Conservation (phyloP, 2,113 vertebrate genomes). For the Hippopotamus amphibius region DNA sequence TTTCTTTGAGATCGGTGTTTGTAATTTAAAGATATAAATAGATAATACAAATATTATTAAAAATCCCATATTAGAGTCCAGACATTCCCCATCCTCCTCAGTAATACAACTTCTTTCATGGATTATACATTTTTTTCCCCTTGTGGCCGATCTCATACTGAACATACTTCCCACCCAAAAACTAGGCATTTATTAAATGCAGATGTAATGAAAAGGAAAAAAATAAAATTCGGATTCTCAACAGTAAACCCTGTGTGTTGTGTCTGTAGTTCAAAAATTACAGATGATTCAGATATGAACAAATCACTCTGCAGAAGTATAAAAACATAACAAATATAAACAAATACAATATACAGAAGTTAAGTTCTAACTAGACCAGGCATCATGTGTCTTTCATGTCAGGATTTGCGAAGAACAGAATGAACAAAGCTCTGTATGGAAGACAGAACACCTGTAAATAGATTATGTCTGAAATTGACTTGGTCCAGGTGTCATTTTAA, state of each 20-base stretch:
- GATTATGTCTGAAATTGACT: background rate
- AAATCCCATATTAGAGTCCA: background rate
- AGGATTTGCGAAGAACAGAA: background rate
- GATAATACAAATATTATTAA: conserved; percentile 65
- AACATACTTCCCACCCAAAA: conserved; percentile 86
- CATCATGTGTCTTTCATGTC: background rate
- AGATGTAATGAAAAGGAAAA: conserved; percentile 82
- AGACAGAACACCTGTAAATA: background rate
- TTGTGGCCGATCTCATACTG: conserved; percentile 74
- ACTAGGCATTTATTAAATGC: conserved; percentile 93
- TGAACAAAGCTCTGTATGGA: background rate
- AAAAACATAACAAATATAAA: background rate
- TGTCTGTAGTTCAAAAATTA: conserved; percentile 66
- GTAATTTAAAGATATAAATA: conserved; percentile 59
- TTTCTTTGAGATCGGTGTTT: conserved; percentile 76
- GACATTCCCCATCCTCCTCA: background rate
- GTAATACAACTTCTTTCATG: conserved; percentile 49
- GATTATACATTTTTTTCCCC: conserved; percentile 58
- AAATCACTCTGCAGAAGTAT: background rate
- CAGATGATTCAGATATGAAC: background rate
- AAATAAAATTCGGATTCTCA: conserved; percentile 83
- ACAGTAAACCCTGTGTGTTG: conserved; percentile 50
- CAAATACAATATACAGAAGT: background rate
- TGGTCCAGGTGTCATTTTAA: background rate
- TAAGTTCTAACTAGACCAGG: background rate